Percentiles rank a stretch among this genome's conserved stretches.
Evolutionary conservation across 1,140 invertebrate species (phyloP).

Genomic region (Bombus sylvicola): DNA sequence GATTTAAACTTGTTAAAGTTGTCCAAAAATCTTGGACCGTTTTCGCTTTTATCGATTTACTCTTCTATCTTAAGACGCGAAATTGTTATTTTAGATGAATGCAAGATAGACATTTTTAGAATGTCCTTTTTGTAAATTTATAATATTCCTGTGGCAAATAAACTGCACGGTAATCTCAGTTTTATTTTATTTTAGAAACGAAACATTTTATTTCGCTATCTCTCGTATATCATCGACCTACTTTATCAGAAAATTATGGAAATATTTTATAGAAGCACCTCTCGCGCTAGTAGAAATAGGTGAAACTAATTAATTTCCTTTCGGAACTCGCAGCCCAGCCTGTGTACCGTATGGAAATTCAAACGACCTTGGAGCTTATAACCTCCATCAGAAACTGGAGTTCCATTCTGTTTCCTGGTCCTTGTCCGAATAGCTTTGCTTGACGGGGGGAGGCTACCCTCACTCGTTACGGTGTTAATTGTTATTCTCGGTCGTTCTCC

Average conservation of each 20-base stretch:
- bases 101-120: too few species aligned
- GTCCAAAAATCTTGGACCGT: neutral
- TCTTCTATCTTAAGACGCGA: neutral
- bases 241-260: too few species aligned
- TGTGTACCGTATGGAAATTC: neutral
- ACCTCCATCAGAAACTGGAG: neutral
- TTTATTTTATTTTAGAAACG: too few species aligned
- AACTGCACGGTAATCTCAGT: too few species aligned
- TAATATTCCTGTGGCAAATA: too few species aligned
- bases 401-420: conserved; percentile 14
- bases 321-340: neutral
- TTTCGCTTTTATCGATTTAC: neutral
- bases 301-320: conserved; percentile 10
- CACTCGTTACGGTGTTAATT: conserved; percentile 41
- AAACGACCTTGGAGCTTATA: conserved; percentile 36
- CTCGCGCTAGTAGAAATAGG: neutral
- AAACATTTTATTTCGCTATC: too few species aligned
- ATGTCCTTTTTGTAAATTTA: neutral
- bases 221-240: too few species aligned
- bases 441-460: conserved; percentile 14
- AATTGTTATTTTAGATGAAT: too few species aligned
- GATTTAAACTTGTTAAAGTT: neutral
- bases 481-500: conserved; percentile 35
- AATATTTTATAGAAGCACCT: neutral
- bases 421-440: conserved; percentile 34